Evolutionary conservation across 2,797 vertebrate genomes (phyloP).

Genomic region (Labroides dimidiatus): DNA sequence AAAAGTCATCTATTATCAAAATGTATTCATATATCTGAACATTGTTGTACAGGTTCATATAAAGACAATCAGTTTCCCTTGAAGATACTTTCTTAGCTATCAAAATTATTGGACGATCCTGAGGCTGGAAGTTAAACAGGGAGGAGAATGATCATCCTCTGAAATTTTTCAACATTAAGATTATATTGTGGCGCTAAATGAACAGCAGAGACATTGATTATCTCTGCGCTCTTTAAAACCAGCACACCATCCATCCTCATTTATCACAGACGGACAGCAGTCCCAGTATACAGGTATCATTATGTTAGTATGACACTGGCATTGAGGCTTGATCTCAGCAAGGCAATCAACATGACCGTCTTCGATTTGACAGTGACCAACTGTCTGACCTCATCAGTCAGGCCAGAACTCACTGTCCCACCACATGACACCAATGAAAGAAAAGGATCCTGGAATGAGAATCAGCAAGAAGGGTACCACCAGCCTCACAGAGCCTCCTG

Average conservation of each 20-base stretch:
- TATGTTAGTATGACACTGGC: constrained; percentile 1
- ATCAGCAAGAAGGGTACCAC: neutral
- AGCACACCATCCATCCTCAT: neutral
- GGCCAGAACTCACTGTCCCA: constrained; percentile 4
- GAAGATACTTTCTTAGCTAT: too few species aligned
- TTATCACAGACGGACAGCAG: neutral
- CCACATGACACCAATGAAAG: constrained; percentile 4
- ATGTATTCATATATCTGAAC: too few species aligned
- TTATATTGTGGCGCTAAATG: neutral
- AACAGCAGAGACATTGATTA: neutral
- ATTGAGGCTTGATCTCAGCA: constrained; percentile 20
- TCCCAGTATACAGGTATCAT: neutral
- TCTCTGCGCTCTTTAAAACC: neutral
- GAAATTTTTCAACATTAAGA: too few species aligned
- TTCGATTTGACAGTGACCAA: constrained; percentile 3
- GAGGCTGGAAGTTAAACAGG: too few species aligned
- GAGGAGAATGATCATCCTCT: too few species aligned
- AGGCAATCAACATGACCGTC: constrained; percentile 11
- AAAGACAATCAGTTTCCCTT: too few species aligned
- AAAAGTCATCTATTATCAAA: too few species aligned
- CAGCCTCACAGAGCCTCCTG: neutral
- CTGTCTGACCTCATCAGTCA: constrained; percentile 1
- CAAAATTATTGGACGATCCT: too few species aligned
- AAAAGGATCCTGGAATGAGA: neutral
- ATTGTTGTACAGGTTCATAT: too few species aligned